These are phyloP conservation scores for Boloria selene DNA, from an alignment of 2,888 invertebrate genomes.

Conservation along the genomic window DNA sequence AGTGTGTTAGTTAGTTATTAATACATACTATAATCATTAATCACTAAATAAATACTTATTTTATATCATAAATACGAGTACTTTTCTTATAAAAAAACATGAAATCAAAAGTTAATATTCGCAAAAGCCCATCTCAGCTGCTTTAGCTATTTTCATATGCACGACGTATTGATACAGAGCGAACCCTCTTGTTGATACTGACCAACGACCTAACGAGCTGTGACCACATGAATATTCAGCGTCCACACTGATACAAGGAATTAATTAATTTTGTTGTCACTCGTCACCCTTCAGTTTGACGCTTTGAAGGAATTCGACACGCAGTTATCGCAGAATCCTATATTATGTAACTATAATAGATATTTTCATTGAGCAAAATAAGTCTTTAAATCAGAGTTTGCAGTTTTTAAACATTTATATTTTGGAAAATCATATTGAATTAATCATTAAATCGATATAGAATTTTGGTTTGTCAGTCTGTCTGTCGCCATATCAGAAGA, in stretches of 20 bases:
- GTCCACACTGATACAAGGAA: conserved; percentile 54
- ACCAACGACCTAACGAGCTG: conserved; percentile 78
- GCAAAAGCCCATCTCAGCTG: conserved; percentile 1
- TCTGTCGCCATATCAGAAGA: too few relatives aligned
- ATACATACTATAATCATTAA: too few relatives aligned
- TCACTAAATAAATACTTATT: too few relatives aligned
- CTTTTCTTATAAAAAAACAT: neutral
- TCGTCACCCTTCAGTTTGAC: conserved; percentile 39
- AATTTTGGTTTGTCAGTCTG: too few relatives aligned
- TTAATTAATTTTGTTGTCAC: conserved; percentile 67
- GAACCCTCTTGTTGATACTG: conserved; percentile 67
- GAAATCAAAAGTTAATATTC: neutral
- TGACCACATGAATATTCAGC: conserved; percentile 77
- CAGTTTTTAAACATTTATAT: too few relatives aligned
- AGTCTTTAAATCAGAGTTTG: too few relatives aligned
- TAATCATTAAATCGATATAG: too few relatives aligned
- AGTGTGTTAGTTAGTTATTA: too few relatives aligned
- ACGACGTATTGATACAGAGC: conserved; percentile 35
- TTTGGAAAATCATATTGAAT: too few relatives aligned
- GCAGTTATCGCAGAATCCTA: conserved; percentile 14
- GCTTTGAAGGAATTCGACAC: conserved; percentile 31
- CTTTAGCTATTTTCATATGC: conserved; percentile 27
- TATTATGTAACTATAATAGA: too few relatives aligned
- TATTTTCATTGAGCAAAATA: too few relatives aligned
- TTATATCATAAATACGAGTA: too few relatives aligned